phyloP scores from a whole-genome alignment of 2,888 invertebrate species.

The Drosophila falleni region DNA sequence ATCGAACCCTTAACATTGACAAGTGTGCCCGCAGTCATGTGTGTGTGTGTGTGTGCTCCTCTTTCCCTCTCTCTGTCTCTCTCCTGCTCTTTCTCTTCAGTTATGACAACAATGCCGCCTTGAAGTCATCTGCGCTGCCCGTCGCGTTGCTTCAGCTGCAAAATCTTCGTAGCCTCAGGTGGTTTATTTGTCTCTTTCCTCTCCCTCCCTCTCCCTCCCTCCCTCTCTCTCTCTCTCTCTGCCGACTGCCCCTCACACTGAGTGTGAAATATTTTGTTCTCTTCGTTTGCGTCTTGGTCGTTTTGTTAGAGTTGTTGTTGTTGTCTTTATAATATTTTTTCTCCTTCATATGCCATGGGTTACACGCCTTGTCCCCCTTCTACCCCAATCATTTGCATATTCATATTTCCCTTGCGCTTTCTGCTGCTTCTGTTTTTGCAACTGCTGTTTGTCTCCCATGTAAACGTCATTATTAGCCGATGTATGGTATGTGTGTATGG shows the following conservation, averaged over 20 bases:
- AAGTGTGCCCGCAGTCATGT: slow-evolving; percentile 60
- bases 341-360: slow-evolving; percentile 10
- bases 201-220: neutral
- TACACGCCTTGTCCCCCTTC: neutral
- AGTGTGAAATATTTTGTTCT: slow-evolving; percentile 59
- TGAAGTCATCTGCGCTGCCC: slow-evolving; percentile 51
- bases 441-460: slow-evolving; percentile 58
- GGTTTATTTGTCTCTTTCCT: slow-evolving; percentile 40
- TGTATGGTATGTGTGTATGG: slow-evolving; percentile 2
- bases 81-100: slow-evolving; percentile 5
- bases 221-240: neutral
- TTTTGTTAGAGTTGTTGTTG: slow-evolving; percentile 40
- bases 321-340: slow-evolving; percentile 26
- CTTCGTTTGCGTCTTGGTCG: slow-evolving; percentile 37
- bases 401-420: slow-evolving; percentile 69
- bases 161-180: slow-evolving; percentile 64
- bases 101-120: slow-evolving; percentile 64
- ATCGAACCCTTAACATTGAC: slow-evolving; percentile 62
- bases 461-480: slow-evolving; percentile 75
- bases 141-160: slow-evolving; percentile 37
- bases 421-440: slow-evolving; percentile 46
- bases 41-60: slow-evolving; percentile 2
- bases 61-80: neutral
- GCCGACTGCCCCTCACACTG: slow-evolving; percentile 6
- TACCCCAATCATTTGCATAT: slow-evolving; percentile 55